Percentiles rank a stretch among this genome's conserved stretches.
Conservation (phyloP, 1,140 invertebrate genomes). For the Lepidurus couesii region DNA sequence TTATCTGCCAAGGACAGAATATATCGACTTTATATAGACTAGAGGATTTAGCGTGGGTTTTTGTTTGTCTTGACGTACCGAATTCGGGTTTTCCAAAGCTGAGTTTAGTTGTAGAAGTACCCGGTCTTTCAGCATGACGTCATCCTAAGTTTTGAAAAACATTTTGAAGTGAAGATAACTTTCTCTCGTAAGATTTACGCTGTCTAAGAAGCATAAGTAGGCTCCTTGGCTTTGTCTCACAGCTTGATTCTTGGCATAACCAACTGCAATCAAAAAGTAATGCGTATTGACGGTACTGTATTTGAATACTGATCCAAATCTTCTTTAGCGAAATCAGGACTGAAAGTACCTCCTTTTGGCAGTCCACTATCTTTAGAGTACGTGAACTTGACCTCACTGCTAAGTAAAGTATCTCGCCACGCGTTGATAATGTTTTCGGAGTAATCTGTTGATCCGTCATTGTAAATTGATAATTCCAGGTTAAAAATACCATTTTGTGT, state of each 20-base stretch:
- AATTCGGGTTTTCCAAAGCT: not conserved
- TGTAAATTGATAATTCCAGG: conserved; percentile 60
- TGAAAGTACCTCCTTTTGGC: conserved; percentile 50
- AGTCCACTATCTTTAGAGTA: conserved; percentile 43
- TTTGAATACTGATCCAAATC: not conserved
- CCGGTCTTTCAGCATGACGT: conserved; percentile 12
- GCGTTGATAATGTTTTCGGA: conserved; percentile 48
- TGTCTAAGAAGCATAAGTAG: conserved; percentile 73
- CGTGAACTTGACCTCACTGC: conserved; percentile 47
- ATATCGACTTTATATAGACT: conserved; percentile 31
- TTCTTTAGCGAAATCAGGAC: not conserved
- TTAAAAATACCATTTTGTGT: conserved; percentile 45
- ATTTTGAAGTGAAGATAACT: conserved; percentile 23
- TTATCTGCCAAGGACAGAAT: conserved; percentile 45
- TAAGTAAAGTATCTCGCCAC: conserved; percentile 50
- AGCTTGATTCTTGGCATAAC: conserved; percentile 65
- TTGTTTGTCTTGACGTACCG: conserved; percentile 27
- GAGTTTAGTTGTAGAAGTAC: conserved; percentile 17
- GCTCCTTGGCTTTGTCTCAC: conserved; percentile 55
- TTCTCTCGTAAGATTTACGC: conserved; percentile 48
- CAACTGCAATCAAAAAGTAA: conserved; percentile 50
- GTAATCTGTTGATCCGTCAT: conserved; percentile 60
- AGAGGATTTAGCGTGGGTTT: conserved; percentile 30
- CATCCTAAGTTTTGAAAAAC: conserved; percentile 23
- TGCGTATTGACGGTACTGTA: conserved; percentile 24